Base-by-base conservation (phyloP, 2,888 invertebrate species). In the Rhagophthalmus giganteus region DNA sequence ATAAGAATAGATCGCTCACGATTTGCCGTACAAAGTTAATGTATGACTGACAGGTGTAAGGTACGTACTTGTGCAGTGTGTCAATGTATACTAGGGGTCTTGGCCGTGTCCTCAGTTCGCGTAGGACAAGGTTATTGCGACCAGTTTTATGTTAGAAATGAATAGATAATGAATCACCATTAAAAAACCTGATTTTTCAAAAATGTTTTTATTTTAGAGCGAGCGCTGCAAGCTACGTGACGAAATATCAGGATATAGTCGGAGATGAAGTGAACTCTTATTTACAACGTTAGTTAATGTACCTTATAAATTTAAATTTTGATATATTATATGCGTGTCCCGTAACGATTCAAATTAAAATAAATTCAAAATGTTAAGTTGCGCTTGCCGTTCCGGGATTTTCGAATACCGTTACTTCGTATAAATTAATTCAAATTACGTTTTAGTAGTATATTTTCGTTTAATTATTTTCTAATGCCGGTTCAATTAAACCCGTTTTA, bases 111-210 rank as follows among this genome's bases (percentile, higher is more conserved):
- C 28, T 20, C 30, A 30, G 40, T 40, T 40, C 40, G 40, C 40
- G 40, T 40, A 40, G 40, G 40, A 40, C 40, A 40, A 40, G 40
- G 40, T 40, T 40, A 40, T 28, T 31, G 11, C 13, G 40, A 40
- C 40, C 40, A 40, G 40, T 40, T 40, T 40, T 14, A 20, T 13
- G 40, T 30, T 40, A 40, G 40, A 30, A 30, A 40, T 40, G 40
- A 40, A 40, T 40, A 30, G 11, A 40, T 40, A 16, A 40, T 40
- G 40, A 40, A 40, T 40, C 40, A 40, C 40, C 15, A n/a, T 26
- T 16, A 30, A 40, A 40, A 40, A 28, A 40, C n/a, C 20, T 40
- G 30, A 40, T 30, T 30, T 11, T 30, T 30, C 12, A 30, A 30
- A 30, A 10, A 30, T 30, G n/a, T n/a, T n/a, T n/a, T n/a, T n/a